Evolutionary conservation across 2,888 invertebrate species (phyloP).

Genomic region (Leucozona laternaria): DNA sequence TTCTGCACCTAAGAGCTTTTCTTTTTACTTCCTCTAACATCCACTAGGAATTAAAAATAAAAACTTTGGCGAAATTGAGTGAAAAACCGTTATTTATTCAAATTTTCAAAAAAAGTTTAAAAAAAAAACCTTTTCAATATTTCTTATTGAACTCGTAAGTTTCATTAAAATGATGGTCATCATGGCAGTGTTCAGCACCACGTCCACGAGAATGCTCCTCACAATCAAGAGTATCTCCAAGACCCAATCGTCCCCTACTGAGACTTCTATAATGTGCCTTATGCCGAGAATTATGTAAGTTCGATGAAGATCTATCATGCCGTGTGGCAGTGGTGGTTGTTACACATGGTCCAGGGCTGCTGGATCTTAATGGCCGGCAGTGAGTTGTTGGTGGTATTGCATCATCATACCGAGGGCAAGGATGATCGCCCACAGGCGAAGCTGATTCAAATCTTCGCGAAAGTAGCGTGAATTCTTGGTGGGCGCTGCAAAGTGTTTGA

Average conservation of each 20-base stretch:
- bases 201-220: conserved; percentile 71
- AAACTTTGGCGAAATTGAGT: conserved; percentile 11
- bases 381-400: conserved; percentile 80
- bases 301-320: conserved; percentile 41
- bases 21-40: background rate
- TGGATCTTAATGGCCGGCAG: conserved; percentile 81
- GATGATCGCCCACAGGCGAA: conserved; percentile 82
- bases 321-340: conserved; percentile 56
- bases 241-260: conserved; percentile 76
- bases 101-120: conserved; percentile 18
- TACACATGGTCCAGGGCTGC: conserved; percentile 75
- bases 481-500: conserved; percentile 93
- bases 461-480: conserved; percentile 93
- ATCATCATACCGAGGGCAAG: conserved; percentile 82
- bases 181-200: conserved; percentile 65
- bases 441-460: conserved; percentile 89
- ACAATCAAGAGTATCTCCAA: conserved; percentile 77
- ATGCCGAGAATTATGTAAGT: conserved; percentile 46
- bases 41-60: background rate
- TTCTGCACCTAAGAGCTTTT: too few relatives aligned
- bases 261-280: conserved; percentile 61
- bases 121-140: conserved; percentile 74
- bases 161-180: conserved; percentile 79
- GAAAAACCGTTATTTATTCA: conserved; percentile 47
- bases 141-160: conserved; percentile 81